These are phyloP conservation scores for Trematomus bernacchii DNA, from an alignment of 2,797 vertebrate species.

Conservation along the genomic window DNA sequence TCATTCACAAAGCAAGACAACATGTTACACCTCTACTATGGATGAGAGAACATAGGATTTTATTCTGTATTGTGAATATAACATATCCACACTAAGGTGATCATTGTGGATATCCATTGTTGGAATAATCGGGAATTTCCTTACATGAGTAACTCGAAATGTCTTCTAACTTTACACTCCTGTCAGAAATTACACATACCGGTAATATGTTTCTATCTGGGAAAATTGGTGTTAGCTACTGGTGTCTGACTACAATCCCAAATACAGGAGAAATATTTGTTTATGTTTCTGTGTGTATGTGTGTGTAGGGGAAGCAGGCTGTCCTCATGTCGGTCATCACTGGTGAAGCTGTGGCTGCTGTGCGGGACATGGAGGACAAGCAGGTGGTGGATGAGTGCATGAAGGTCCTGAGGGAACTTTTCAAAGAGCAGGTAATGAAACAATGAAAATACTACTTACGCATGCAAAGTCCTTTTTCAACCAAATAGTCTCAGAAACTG, in stretches of 20 bases:
- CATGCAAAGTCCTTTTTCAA: not conserved
- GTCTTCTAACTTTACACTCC: not conserved
- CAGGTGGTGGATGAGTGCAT: slow-evolving; percentile 92
- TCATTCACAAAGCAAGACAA: slow-evolving; percentile 10
- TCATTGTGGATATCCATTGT: no score
- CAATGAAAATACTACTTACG: not conserved
- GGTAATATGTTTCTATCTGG: not conserved
- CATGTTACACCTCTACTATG: not conserved
- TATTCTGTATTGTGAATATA: no score
- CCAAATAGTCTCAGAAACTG: not conserved
- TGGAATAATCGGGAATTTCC: no score
- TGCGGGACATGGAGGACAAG: slow-evolving; percentile 90
- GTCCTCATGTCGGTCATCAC: slow-evolving; percentile 97
- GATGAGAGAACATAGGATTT: no score
- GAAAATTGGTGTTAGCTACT: not conserved
- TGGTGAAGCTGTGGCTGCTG: slow-evolving; percentile 89
- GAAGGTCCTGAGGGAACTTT: slow-evolving; percentile 91
- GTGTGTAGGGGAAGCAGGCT: slow-evolving; percentile 89
- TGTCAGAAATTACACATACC: not conserved
- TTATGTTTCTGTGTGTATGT: slow-evolving; percentile 8
- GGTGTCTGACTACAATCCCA: not conserved
- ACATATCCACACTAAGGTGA: no score
- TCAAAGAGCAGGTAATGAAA: slow-evolving; percentile 92
- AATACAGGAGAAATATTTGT: not conserved
- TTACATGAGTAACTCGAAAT: no score